Evolutionary conservation across 2,888 invertebrate species (phyloP).

Genomic region (Pherbina coryleti): DNA sequence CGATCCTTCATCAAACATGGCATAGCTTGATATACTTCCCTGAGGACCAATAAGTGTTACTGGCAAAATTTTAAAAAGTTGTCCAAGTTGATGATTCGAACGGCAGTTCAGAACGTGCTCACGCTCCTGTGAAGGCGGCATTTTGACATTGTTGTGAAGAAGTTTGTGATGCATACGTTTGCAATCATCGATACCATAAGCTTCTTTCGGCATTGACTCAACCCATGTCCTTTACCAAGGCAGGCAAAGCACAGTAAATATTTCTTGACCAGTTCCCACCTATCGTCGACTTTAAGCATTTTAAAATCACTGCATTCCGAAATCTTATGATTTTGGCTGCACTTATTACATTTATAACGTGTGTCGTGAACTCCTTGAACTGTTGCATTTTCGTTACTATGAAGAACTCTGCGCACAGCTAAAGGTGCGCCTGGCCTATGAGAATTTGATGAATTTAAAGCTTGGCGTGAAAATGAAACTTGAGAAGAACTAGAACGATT

Average conservation of each 20-base stretch:
- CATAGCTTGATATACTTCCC: neutral
- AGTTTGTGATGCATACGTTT: neutral
- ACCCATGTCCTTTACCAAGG: neutral
- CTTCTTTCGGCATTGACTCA: neutral
- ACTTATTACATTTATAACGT: too few relatives aligned
- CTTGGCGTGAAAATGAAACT: neutral
- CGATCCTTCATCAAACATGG: too few relatives aligned
- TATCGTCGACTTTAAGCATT: neutral
- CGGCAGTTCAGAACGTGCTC: neutral
- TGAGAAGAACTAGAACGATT: neutral
- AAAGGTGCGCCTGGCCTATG: too few relatives aligned
- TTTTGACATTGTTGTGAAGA: too few relatives aligned
- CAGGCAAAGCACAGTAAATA: neutral
- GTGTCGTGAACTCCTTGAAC: neutral
- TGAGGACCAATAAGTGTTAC: neutral
- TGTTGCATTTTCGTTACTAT: neutral
- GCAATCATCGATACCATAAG: neutral
- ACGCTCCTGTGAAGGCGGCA: too few relatives aligned
- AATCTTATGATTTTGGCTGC: too few relatives aligned
- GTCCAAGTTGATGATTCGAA: neutral
- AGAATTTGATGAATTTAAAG: too few relatives aligned
- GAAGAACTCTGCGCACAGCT: too few relatives aligned
- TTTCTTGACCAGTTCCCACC: neutral
- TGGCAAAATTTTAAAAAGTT: neutral
- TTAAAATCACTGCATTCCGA: neutral